phyloP scores from a whole-genome alignment of 2,797 vertebrate species.

The Brachymystax lenok region DNA sequence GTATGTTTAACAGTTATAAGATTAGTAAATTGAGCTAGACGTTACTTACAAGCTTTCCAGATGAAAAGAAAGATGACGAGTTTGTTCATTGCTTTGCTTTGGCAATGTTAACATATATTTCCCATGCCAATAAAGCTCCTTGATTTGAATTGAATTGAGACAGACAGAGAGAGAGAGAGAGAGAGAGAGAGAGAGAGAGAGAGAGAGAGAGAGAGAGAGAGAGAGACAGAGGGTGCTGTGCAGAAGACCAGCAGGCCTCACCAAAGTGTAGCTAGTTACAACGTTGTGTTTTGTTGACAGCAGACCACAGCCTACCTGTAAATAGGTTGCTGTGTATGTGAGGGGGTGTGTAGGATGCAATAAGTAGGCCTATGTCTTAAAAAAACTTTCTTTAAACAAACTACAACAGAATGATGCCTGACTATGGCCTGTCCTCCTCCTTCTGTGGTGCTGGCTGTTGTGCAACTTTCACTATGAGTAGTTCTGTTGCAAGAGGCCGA shows the following conservation, averaged over 20 bases:
- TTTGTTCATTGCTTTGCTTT: background rate
- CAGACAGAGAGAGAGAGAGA: too few relatives aligned
- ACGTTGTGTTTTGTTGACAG: background rate
- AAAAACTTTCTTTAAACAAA: background rate
- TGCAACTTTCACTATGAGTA: background rate
- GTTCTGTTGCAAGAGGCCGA: background rate
- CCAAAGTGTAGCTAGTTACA: background rate
- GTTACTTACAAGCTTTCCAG: background rate
- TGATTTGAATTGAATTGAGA: too few relatives aligned
- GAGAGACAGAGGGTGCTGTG: background rate
- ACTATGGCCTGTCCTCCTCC: background rate
- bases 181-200: too few relatives aligned
- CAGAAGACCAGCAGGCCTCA: background rate
- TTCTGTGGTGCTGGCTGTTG: background rate
- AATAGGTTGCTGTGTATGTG: background rate
- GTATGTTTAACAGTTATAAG: background rate
- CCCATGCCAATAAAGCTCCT: too few relatives aligned
- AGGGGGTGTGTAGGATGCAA: background rate
- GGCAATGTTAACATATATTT: too few relatives aligned
- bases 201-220: background rate
- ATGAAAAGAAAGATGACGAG: background rate
- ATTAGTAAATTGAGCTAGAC: background rate
- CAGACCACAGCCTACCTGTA: background rate
- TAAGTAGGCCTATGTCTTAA: background rate
- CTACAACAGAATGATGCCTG: background rate